Evolutionary conservation across 2,797 vertebrate species (phyloP).

Genomic region (Pagetopsis macropterus): DNA sequence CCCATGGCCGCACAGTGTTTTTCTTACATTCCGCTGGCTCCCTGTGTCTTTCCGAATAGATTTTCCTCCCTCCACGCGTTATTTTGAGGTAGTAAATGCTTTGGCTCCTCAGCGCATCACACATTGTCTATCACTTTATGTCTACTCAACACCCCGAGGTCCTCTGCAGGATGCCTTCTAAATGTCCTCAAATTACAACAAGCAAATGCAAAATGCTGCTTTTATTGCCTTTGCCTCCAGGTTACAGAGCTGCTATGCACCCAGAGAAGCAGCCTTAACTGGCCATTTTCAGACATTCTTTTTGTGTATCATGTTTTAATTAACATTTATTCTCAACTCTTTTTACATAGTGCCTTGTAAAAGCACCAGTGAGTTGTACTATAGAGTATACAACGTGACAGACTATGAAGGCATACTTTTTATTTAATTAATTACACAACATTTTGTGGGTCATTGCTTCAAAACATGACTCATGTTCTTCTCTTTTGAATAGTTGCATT

Average conservation of each 20-base stretch:
- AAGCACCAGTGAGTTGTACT: not conserved
- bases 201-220: constrained; percentile 52
- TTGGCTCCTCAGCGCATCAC: constrained; percentile 41
- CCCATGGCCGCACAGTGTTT: not conserved
- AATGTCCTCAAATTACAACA: constrained; percentile 54
- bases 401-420: not conserved
- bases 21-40: constrained; percentile 16
- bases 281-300: constrained; percentile 27
- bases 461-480: not conserved
- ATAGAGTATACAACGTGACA: no score
- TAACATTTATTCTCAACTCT: not conserved
- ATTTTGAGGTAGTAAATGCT: constrained; percentile 52
- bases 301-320: not conserved
- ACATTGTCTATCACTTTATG: constrained; percentile 55
- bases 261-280: constrained; percentile 14
- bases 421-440: not conserved
- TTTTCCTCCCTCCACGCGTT: constrained; percentile 29
- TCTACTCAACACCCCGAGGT: constrained; percentile 44
- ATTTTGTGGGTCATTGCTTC: not conserved
- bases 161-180: constrained; percentile 43
- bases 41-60: constrained; percentile 52
- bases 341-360: not conserved
- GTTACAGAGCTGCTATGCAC: constrained; percentile 10
- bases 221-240: constrained; percentile 47
- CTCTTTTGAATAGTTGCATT: not conserved